Evolutionary conservation across 2,888 invertebrate genomes (phyloP).

Genomic region (Archips crataeganus): DNA sequence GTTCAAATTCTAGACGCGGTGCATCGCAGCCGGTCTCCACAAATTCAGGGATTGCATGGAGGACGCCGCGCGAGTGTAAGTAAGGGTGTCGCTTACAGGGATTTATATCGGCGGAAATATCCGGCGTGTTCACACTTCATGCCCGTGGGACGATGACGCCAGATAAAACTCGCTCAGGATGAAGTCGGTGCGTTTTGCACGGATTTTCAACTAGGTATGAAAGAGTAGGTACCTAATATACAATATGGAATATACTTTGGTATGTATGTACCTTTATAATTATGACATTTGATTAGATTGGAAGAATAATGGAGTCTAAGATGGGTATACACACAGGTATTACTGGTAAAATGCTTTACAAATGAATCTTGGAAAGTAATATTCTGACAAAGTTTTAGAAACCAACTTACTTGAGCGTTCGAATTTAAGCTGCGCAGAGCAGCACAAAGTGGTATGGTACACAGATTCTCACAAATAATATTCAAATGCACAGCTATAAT

Average conservation of each 20-base stretch:
- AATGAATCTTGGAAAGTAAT: slow-evolving; percentile 4
- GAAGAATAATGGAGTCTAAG: slow-evolving; percentile 22
- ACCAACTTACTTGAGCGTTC: background rate
- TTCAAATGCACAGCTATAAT: slow-evolving; percentile 18
- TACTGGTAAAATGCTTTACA: slow-evolving; percentile 5
- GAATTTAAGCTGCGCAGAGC: background rate
- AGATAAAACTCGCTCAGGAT: slow-evolving; percentile 66
- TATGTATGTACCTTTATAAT: slow-evolving; percentile 8
- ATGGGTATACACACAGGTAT: background rate
- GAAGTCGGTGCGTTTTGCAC: slow-evolving; percentile 63
- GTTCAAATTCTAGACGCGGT: slow-evolving; percentile 69
- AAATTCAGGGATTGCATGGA: slow-evolving; percentile 74
- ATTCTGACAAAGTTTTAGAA: background rate
- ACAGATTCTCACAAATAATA: background rate
- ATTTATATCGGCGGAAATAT: slow-evolving; percentile 80
- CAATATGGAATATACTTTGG: background rate
- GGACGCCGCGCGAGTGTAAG: slow-evolving; percentile 67
- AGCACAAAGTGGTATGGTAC: background rate
- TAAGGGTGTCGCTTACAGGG: slow-evolving; percentile 72
- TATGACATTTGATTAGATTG: slow-evolving; percentile 47
- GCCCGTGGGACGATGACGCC: slow-evolving; percentile 60
- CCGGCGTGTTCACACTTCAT: slow-evolving; percentile 74
- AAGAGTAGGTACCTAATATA: slow-evolving; percentile 37
- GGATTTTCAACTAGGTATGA: slow-evolving; percentile 59
- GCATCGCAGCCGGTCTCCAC: slow-evolving; percentile 68